A percentile compares a stretch with the other conserved stretches of the same genome.
These are phyloP conservation scores for Listronotus bonariensis DNA, from an alignment of 1,140 invertebrate genomes.

Conservation along the genomic window DNA sequence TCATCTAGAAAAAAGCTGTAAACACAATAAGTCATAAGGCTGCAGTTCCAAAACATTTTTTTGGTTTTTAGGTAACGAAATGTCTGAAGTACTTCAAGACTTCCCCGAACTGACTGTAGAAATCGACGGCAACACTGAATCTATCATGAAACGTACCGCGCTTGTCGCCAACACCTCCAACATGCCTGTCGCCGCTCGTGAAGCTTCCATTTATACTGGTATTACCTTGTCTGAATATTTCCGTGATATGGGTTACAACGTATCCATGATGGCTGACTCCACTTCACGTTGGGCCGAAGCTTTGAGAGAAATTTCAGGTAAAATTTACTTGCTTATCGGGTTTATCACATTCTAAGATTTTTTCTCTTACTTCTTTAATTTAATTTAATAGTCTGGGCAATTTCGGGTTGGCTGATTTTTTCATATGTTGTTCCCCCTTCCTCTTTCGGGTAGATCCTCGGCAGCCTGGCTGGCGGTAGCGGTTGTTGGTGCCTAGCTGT, in stretches of 20 bases:
- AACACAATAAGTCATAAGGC: too few relatives aligned
- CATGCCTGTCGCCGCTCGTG: constrained; percentile 99
- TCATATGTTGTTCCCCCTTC: too few relatives aligned
- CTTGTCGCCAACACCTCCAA: constrained; percentile 99
- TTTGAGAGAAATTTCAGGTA: constrained; percentile 94
- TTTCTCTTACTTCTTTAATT: too few relatives aligned
- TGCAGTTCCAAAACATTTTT: too few relatives aligned
- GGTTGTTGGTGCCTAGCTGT: too few relatives aligned
- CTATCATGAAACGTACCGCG: constrained; percentile 99
- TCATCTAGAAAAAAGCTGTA: too few relatives aligned
- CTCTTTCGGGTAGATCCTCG: too few relatives aligned
- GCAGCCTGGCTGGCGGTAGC: too few relatives aligned
- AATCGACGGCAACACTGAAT: constrained; percentile 94
- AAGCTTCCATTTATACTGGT: constrained; percentile 99
- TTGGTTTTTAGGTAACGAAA: constrained; percentile 68
- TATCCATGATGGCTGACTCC: constrained; percentile 99
- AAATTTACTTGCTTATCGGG: not conserved
- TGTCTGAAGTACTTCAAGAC: constrained; percentile 93
- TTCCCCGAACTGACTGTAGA: constrained; percentile 98
- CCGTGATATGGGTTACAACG: constrained; percentile 99
- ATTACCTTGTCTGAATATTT: constrained; percentile 99
- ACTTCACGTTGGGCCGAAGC: constrained; percentile 99
- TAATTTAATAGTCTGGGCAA: too few relatives aligned
- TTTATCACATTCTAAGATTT: too few relatives aligned
- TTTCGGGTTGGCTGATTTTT: too few relatives aligned